Percentiles rank a stretch among this genome's conserved stretches.
Conservation (phyloP, 2,888 invertebrate genomes). For the Thysanoteuthis rhombus region DNA sequence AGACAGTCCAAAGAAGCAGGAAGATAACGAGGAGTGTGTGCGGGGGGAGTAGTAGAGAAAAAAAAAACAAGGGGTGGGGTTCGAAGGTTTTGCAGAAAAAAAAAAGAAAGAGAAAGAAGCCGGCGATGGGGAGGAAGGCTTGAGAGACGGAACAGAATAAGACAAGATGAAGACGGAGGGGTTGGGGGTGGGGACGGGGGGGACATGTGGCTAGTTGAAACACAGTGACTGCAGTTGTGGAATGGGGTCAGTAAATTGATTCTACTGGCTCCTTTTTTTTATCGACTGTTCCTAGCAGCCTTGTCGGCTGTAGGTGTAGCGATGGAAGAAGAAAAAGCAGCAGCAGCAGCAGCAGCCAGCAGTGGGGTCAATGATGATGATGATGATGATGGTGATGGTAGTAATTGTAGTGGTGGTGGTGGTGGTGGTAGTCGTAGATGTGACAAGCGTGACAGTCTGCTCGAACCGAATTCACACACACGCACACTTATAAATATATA, state of each 20-base stretch:
- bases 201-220: neutral
- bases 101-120: too few species aligned
- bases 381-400: neutral
- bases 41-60: too few species aligned
- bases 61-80: neutral
- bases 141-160: neutral
- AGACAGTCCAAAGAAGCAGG: neutral
- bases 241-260: conserved; percentile 12
- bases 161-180: neutral
- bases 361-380: neutral
- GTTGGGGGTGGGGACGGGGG: neutral
- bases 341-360: neutral
- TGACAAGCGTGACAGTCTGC: neutral
- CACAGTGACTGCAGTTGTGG: neutral
- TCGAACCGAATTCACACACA: neutral
- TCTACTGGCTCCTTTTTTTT: neutral
- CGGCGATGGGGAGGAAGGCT: neutral
- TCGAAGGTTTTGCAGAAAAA: neutral
- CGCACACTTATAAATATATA: neutral
- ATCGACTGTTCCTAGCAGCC: neutral
- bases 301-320: neutral
- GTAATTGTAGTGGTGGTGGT: neutral
- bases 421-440: neutral
- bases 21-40: neutral
- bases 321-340: neutral